phyloP scores from a whole-genome alignment of 2,113 vertebrate genomes.

The Channa maculata region DNA sequence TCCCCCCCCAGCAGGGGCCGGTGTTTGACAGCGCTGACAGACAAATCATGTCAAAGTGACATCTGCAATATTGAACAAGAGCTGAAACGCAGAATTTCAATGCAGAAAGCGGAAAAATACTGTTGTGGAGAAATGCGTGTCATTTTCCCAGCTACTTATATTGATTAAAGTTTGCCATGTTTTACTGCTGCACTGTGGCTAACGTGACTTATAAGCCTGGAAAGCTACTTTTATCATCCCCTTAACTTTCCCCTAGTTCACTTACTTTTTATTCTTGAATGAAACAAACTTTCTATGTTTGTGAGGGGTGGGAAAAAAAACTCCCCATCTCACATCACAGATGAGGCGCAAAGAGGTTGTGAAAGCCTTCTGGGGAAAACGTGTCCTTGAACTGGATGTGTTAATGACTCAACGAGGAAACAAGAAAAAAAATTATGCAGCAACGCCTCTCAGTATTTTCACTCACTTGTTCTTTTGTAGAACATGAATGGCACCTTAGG shows the following conservation, averaged over 20 bases:
- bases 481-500: slow-evolving; percentile 62
- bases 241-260: slow-evolving; percentile 63
- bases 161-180: slow-evolving; percentile 21
- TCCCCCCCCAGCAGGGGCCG: slow-evolving; percentile 37
- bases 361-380: slow-evolving; percentile 70
- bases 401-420: slow-evolving; percentile 71
- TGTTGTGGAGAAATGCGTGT: slow-evolving; percentile 21
- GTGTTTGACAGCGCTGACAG: slow-evolving; percentile 65
- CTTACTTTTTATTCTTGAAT: slow-evolving; percentile 51
- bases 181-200: slow-evolving; percentile 15
- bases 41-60: slow-evolving; percentile 60
- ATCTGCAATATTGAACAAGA: slow-evolving; percentile 62
- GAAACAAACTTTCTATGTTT: slow-evolving; percentile 65
- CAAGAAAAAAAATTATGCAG: slow-evolving; percentile 53
- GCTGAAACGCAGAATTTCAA: slow-evolving; percentile 2
- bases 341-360: slow-evolving; percentile 71
- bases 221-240: slow-evolving; percentile 43
- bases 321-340: slow-evolving; percentile 56
- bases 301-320: background rate
- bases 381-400: slow-evolving; percentile 76
- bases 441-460: slow-evolving; percentile 50
- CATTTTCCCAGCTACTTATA: slow-evolving; percentile 39
- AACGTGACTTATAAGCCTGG: slow-evolving; percentile 13
- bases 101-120: slow-evolving; percentile 41
- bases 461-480: slow-evolving; percentile 53